Evolutionary conservation across 2,113 vertebrate species (phyloP), one percentile per base, ranked within the genome.

Genomic region (Gallinago paraguaiae): DNA sequence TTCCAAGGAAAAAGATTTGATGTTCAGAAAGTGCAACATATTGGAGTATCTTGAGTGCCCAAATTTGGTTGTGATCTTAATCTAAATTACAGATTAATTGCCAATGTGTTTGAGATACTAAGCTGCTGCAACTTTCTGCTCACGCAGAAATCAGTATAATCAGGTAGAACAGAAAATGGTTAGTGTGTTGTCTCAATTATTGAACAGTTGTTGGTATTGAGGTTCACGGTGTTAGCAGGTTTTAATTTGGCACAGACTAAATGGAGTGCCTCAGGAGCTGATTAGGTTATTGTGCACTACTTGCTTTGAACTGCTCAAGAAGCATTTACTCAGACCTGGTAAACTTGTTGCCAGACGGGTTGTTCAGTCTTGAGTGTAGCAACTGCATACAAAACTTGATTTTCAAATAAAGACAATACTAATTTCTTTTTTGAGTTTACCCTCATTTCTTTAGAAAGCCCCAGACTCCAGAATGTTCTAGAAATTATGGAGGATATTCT

Each of bases 261-360:
- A 54, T 18, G 5, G 17, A 59, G 6, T 72, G 22, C 33, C 77
- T 80, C 63, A 68, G 48, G 48, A 91, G 17, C 7, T 64, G n/a
- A 37, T 59, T 67, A 77, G 23, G 46, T 6, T 76, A 11, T 54
- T 1, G 0, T 70, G 30, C 0, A 0, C 20, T 45, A 45, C 11
- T 45, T 82, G 31, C 16, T 82, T 70, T 63, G 17, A 67, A 59
- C 11, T 30, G 28, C 23, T 37, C 3, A 10, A 69, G 41, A 84
- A 74, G 33, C 17, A 13, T 77, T 85, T 84, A 37, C 17, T 31
- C 43, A n/a, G 35, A 30, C 35, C 20, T 78, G 75, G 23, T 65
- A 53, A 88, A 39, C 37, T 35, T 54, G 13, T n/a, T 79, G 57
- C 33, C 31, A 76, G 37, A 10, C 46, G 31, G 16, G 20, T 65